Evolutionary conservation across 53 echinoderm and acorn worm species (phyloP).

Genomic region (Stichopus horrens): DNA sequence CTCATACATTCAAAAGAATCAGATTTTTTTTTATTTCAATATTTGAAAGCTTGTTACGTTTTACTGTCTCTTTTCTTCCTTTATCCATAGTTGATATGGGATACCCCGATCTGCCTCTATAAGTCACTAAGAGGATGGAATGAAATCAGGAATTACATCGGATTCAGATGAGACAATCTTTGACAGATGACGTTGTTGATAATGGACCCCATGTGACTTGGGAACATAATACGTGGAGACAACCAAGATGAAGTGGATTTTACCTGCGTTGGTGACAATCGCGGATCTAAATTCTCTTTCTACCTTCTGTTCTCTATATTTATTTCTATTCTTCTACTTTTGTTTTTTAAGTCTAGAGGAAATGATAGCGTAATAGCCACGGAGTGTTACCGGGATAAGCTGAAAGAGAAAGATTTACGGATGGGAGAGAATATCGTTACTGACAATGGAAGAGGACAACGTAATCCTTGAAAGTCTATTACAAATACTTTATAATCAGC

Average conservation of each 20-base stretch:
- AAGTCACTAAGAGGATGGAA: slow-evolving; percentile 1
- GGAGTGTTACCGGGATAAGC: too few species aligned
- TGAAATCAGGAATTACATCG: slow-evolving; percentile 6
- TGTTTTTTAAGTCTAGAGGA: too few species aligned
- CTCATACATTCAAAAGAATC: not conserved
- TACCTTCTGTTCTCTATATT: too few species aligned
- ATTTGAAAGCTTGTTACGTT: too few species aligned
- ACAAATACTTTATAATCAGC: too few species aligned
- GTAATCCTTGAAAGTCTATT: too few species aligned
- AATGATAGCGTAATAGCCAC: too few species aligned
- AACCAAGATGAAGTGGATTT: slow-evolving; percentile 15
- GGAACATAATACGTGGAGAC: slow-evolving; percentile 20
- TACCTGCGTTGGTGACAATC: slow-evolving; percentile 29
- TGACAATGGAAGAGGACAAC: too few species aligned
- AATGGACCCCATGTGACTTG: slow-evolving; percentile 9
- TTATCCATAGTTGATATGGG: not conserved
- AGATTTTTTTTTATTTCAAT: not conserved
- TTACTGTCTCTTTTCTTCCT: not conserved
- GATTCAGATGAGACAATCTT: not conserved
- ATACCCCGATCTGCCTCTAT: not conserved
- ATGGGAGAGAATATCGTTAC: too few species aligned
- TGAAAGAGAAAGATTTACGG: too few species aligned
- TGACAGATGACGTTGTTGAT: slow-evolving; percentile 37
- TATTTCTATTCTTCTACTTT: too few species aligned
- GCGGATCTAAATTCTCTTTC: too few species aligned